A percentile compares a stretch with the other conserved stretches of the same genome.
phyloP scores from a whole-genome alignment of 2,113 vertebrate genomes.

The Ia io region DNA sequence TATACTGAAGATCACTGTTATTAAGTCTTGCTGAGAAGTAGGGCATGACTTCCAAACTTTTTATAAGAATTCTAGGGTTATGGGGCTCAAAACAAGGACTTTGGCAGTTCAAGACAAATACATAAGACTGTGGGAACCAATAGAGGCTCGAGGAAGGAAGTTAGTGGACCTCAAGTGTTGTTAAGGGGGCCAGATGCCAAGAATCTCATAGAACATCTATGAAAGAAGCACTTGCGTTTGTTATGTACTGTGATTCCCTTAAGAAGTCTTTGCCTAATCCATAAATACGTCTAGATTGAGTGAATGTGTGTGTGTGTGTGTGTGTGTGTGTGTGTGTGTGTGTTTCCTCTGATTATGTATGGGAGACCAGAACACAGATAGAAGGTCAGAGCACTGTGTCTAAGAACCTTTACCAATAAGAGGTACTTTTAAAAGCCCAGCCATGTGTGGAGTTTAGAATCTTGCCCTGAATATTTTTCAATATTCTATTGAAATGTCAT shows the following conservation, averaged over 20 bases:
- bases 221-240: neutral
- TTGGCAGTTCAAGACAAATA: neutral
- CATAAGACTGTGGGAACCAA: neutral
- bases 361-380: neutral
- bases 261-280: neutral
- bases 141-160: neutral
- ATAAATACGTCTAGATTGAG: neutral
- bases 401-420: neutral
- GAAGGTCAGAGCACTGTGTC: neutral
- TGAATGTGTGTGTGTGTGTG: neutral
- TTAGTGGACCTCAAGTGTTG: neutral
- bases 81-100: neutral
- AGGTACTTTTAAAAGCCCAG: neutral
- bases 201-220: neutral
- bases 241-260: neutral
- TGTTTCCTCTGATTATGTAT: neutral
- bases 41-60: slow-evolving; percentile 38
- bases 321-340: neutral
- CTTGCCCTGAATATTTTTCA: neutral
- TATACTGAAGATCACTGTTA: slow-evolving; percentile 50
- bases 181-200: neutral
- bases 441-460: neutral
- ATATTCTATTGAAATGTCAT: neutral
- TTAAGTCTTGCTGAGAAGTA: slow-evolving; percentile 62
- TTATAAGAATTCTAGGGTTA: slow-evolving; percentile 39